phyloP scores from a whole-genome alignment of 2,113 vertebrate species.

The Cinclus cinclus region DNA sequence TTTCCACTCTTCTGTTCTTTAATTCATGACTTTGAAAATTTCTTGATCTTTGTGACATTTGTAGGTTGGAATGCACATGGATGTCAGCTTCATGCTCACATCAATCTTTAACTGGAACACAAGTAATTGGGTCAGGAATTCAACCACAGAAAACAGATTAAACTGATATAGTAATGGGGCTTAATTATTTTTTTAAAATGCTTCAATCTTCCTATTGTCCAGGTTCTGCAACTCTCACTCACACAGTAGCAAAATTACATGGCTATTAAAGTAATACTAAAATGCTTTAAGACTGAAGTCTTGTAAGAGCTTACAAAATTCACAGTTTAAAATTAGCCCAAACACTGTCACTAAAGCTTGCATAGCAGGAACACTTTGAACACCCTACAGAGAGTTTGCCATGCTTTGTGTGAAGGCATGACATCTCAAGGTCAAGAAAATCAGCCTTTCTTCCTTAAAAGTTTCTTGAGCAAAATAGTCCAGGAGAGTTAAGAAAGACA shows the following conservation, averaged over 20 bases:
- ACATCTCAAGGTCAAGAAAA: neutral
- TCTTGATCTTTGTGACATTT: neutral
- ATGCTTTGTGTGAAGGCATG: neutral
- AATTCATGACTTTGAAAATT: neutral
- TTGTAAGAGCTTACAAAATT: neutral
- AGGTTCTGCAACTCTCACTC: neutral
- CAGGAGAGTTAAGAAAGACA: neutral
- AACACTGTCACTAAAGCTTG: neutral
- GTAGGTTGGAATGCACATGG: neutral
- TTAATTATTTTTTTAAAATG: fast-evolving
- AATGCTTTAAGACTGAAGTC: neutral
- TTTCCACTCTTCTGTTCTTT: neutral
- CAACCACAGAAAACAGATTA: neutral
- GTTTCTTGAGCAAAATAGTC: neutral
- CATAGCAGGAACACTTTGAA: neutral
- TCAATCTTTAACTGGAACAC: neutral
- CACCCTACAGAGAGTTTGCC: neutral
- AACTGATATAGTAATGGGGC: neutral
- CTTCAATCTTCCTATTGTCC: neutral
- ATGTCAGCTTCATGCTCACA: neutral
- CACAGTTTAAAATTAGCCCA: neutral
- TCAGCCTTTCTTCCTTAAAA: neutral
- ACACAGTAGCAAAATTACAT: neutral
- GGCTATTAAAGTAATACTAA: neutral
- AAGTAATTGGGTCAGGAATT: neutral